Evolutionary conservation across 2,888 invertebrate genomes (phyloP).

Genomic region (Agrotis exclamationis): DNA sequence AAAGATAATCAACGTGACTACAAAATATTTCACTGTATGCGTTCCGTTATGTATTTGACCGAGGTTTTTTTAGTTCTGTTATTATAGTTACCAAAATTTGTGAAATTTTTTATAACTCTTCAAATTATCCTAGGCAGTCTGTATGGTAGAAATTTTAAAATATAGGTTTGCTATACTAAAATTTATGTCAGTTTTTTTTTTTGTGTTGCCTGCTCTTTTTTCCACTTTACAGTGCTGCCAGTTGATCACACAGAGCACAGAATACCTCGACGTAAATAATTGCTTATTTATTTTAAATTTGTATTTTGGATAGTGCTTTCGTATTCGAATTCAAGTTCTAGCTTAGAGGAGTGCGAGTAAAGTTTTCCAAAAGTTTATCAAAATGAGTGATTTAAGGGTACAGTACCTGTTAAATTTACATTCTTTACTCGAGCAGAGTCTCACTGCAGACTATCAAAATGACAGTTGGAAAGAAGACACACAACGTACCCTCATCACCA

Average conservation of each 20-base stretch:
- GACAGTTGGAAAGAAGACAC: background rate
- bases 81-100: background rate
- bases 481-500: background rate
- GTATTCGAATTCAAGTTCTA: background rate
- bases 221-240: constrained; percentile 4
- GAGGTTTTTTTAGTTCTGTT: no score
- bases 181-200: background rate
- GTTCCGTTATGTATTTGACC: no score
- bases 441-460: background rate
- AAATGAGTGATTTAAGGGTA: no score
- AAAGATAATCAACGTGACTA: no score
- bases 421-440: background rate
- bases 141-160: background rate
- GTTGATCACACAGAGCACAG: background rate
- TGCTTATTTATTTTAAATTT: background rate
- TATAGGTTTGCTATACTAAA: constrained; percentile 3
- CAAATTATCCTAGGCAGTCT: background rate
- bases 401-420: background rate
- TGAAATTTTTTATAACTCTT: no score
- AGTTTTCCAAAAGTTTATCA: background rate
- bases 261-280: background rate
- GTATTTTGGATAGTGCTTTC: background rate
- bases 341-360: background rate
- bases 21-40: no score
- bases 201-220: background rate